Percentiles rank a stretch among this genome's conserved stretches.
These are phyloP conservation scores for Horisme vitalbata DNA, from an alignment of 2,888 invertebrate genomes.

Conservation along the genomic window DNA sequence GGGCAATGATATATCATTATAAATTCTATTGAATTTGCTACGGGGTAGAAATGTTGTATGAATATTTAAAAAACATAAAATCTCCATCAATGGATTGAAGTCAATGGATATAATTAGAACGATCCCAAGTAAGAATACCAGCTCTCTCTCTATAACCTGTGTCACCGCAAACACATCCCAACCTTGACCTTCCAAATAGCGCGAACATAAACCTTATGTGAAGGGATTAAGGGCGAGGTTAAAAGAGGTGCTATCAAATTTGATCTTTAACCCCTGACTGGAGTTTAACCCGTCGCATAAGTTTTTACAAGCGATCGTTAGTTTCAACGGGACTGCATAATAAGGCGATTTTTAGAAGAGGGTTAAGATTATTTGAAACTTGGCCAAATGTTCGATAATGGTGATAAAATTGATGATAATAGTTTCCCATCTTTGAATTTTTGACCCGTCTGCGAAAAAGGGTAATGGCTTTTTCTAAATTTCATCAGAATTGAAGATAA, in stretches of 20 bases:
- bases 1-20: no score
- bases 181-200: slow-evolving; percentile 30
- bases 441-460: no score
- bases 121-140: not conserved
- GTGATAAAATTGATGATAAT: no score
- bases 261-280: slow-evolving; percentile 16
- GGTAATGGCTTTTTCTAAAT: no score
- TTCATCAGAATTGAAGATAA: no score
- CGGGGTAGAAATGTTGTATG: no score
- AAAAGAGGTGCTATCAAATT: slow-evolving; percentile 20
- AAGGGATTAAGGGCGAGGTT: slow-evolving; percentile 20
- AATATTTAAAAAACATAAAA: no score
- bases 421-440: no score
- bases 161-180: slow-evolving; percentile 22
- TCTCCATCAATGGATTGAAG: no score
- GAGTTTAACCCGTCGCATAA: slow-evolving; percentile 19
- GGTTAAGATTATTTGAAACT: no score
- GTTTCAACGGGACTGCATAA: slow-evolving; percentile 10
- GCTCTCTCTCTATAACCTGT: slow-evolving; percentile 1
- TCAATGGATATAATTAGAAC: not conserved
- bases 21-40: no score
- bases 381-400: no score
- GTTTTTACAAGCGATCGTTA: slow-evolving; percentile 21
- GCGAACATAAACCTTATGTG: slow-evolving; percentile 24
- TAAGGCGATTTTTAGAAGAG: not conserved